Base-by-base conservation (phyloP, 2,113 vertebrate species). In the Microtus pennsylvanicus region DNA sequence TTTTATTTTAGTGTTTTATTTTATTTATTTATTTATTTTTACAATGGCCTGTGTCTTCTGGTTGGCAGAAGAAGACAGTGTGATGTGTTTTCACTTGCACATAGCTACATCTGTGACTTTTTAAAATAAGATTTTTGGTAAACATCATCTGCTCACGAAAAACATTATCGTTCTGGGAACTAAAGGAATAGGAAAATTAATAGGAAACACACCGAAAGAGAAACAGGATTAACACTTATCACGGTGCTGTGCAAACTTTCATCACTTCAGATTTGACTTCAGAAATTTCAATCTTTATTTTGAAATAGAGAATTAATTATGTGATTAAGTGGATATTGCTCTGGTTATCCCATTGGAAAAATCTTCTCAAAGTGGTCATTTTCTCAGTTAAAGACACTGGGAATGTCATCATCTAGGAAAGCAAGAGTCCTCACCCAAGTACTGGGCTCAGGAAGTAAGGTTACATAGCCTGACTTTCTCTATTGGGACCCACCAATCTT, bases 81-180 rank as follows among this genome's bases (percentile, higher is more conserved):
- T 81, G 76, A 96, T 90, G 78, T 61, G 63, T 87, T 97, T 97
- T 92, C 67, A 93, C 69, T 95, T 92, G 45, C 88, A 96, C 74
- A 94, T 89, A 78, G 61, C 76, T 78, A 94, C 26, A 94, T 93
- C 88, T 97, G 90, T 96, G 92, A 97, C 45, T 96, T 90, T 94
- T 81, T 8, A 87, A 96, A 88, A 93, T 72, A 93, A 89, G 45
- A 81, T 96, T 94, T 78, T 90, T 67, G 88, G 38, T 78, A 96
- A 95, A 88, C 65, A 95, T 87, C 28, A 94, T 93, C 35, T 88
- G 13, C 87, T 97, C 58, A 33, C 28, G 50, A 91, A 88, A 55
- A 94, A 93, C 94, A 90, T 45, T 30, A 3, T 86, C 42, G 42
- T 96, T 90, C 45, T 87, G 61, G 74, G 76, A 95, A 95, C 8